A percentile compares a stretch with the other conserved stretches of the same genome.
These are phyloP conservation scores for Phylloscopus whistleri DNA, from an alignment of 2,113 vertebrate genomes.

Conservation along the genomic window DNA sequence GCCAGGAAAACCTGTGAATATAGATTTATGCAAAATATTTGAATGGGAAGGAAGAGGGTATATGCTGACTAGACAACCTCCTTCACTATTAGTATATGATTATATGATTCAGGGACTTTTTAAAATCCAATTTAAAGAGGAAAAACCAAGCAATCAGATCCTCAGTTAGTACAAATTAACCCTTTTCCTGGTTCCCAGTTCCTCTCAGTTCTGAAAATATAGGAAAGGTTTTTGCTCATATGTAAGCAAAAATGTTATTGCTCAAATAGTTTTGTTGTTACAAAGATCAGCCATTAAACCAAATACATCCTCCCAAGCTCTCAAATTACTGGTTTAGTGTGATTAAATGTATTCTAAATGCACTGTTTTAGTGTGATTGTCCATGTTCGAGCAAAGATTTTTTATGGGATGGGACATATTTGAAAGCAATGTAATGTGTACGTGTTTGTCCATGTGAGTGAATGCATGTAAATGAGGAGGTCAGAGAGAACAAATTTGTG, in stretches of 20 bases:
- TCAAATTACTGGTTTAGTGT: background rate
- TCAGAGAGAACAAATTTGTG: background rate
- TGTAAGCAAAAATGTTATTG: background rate
- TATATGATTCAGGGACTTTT: background rate
- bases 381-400: background rate
- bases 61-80: background rate
- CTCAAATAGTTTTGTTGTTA: background rate
- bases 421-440: background rate
- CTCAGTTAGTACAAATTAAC: background rate
- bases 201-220: background rate
- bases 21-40: background rate
- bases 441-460: fast-evolving
- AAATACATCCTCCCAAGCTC: background rate
- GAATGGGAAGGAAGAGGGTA: background rate
- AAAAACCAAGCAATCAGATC: background rate
- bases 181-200: background rate
- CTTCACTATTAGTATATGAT: background rate
- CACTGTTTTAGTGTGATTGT: background rate
- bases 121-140: background rate
- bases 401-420: background rate
- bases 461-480: background rate
- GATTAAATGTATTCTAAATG: background rate
- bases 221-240: fast-evolving
- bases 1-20: background rate
- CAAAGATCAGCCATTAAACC: background rate